Evolutionary conservation across 2,888 invertebrate species (phyloP).

Genomic region (Drosophila leonis): DNA sequence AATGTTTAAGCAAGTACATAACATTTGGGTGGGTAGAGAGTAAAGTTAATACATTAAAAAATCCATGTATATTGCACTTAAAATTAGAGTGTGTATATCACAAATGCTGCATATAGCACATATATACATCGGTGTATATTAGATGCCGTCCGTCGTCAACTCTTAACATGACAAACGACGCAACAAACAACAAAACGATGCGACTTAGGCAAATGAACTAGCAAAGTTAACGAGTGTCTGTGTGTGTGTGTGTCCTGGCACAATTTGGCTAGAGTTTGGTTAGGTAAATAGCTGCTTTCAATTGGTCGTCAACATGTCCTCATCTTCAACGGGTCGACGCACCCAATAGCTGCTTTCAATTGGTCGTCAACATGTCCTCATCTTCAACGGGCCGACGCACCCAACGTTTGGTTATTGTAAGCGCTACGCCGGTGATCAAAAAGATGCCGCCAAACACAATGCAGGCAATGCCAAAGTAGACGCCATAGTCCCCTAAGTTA

Average conservation of each 20-base stretch:
- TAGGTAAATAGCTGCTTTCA: conserved; percentile 22
- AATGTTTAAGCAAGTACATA: conserved; percentile 25
- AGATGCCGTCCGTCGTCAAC: conserved; percentile 12
- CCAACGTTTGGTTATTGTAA: conserved; percentile 83
- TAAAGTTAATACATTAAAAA: conserved; percentile 8
- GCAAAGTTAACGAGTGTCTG: conserved; percentile 32
- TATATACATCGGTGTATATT: conserved; percentile 12
- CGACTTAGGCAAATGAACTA: conserved; percentile 60
- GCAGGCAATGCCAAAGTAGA: conserved; percentile 78
- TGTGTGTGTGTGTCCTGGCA: conserved; percentile 53
- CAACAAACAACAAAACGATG: conserved; percentile 37
- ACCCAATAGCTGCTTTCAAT: conserved; percentile 72
- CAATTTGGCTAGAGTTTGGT: conserved; percentile 60
- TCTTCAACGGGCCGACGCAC: conserved; percentile 72
- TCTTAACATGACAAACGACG: conserved; percentile 29
- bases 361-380: conserved; percentile 78
- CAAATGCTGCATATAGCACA: conserved; percentile 27
- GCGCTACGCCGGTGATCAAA: conserved; percentile 74
- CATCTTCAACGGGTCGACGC: conserved; percentile 73
- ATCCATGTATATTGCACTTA: conserved; percentile 45
- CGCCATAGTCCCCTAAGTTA: conserved; percentile 78
- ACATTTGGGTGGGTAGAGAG: neutral
- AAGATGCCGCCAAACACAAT: conserved; percentile 77
- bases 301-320: conserved; percentile 77
- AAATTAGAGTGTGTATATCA: conserved; percentile 43